Base-by-base conservation (phyloP, 2,113 vertebrate species). In the Aldabrachelys gigantea region DNA sequence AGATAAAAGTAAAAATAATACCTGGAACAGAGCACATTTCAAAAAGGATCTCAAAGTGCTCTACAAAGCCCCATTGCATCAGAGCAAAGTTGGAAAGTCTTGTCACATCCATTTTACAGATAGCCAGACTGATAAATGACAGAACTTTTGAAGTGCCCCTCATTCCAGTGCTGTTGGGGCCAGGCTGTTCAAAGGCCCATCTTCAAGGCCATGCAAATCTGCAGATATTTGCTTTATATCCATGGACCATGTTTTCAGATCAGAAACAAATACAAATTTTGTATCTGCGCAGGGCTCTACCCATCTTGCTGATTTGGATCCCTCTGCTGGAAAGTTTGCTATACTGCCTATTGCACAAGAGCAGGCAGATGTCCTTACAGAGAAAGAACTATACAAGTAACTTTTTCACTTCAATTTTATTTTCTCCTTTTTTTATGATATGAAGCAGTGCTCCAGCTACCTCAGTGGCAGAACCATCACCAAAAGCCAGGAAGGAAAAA, bases 1-100 rank as follows among this genome's bases (percentile, higher is more conserved):
- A 80, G 87, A 78, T 82, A 81, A 80, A 93, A 93, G 90, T 65
- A 91, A 87, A 92, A 93, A 84, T 85, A 88, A 91, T 94, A 80
- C 90, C 96, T 95, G 89, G 80, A 89, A 90, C 80, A 81, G 84
- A 92, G 82, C 87, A 69, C 90, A 84, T 85, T 65, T 94, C 3
- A 2, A 81, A 89, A 41, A 89, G 62, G 87, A 85, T 89, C 92
- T 95, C 92, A 59, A 35, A 94, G 93, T 24, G 78, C 82, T 93
- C 87, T 83, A 89, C 69, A 89, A 97, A 93, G 91, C 75, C 82
- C 13, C 54, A 50, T 1, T 82, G 82, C 5, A 8, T 82, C 89
- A 89, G 16, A 25, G 92, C 11, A 85, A 95, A 80, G 44, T 80
- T 88, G 89, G 87, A 83, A 96, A 89, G 31, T 90, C 81, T 19